phyloP scores from a whole-genome alignment of 2,888 invertebrate species.

The Troglohyphantes excavatus region DNA sequence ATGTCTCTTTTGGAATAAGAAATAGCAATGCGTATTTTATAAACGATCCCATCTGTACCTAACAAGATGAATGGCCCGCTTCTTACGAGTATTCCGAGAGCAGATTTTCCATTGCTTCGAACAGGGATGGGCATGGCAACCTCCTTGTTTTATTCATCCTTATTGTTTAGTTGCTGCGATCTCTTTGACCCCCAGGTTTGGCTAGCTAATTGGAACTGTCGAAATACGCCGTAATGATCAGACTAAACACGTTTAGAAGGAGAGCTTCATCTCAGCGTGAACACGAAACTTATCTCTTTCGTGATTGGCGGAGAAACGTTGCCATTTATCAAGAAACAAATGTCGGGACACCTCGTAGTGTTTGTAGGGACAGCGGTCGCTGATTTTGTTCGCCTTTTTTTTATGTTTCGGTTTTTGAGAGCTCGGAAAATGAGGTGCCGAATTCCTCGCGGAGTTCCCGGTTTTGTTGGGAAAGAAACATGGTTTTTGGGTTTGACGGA shows the following conservation, averaged over 20 bases:
- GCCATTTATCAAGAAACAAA: constrained; percentile 70
- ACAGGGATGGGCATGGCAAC: constrained; percentile 41
- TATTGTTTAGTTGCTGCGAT: constrained; percentile 21
- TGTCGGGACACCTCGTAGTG: constrained; percentile 65
- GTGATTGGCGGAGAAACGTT: constrained; percentile 49
- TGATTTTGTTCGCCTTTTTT: constrained; percentile 23
- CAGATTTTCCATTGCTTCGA: constrained; percentile 33
- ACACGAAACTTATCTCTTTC: constrained; percentile 42
- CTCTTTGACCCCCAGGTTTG: constrained; percentile 61
- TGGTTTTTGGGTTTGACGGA: constrained; percentile 5
- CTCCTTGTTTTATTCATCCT: constrained; percentile 24
- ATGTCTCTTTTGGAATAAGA: too few species aligned
- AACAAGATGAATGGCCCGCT: constrained; percentile 63
- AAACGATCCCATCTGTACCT: too few species aligned
- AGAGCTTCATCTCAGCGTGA: constrained; percentile 54
- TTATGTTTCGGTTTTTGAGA: constrained; percentile 6
- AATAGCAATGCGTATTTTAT: too few species aligned
- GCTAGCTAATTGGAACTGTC: constrained; percentile 74
- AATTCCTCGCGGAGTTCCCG: background rate
- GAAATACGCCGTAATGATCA: constrained; percentile 66
- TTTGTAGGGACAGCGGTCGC: constrained; percentile 59
- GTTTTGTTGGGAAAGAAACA: background rate
- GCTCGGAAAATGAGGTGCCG: constrained; percentile 1
- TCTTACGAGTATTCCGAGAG: background rate
- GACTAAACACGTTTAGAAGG: constrained; percentile 66